phyloP scores from a whole-genome alignment of 2,113 vertebrate species.

The Callipepla californica region DNA sequence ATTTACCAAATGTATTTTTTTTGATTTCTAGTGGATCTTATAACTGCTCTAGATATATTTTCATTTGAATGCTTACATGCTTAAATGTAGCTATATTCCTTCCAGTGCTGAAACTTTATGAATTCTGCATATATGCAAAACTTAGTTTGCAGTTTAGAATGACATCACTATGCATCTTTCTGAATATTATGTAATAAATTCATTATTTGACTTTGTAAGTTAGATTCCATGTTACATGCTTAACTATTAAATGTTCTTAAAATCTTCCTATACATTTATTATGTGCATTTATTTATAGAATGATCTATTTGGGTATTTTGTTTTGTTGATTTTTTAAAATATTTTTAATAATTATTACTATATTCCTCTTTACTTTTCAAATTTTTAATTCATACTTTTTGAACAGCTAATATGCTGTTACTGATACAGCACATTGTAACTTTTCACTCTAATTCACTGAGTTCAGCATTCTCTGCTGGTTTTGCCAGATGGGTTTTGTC shows the following conservation, averaged over 20 bases:
- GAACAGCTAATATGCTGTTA: not conserved
- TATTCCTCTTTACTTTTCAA: not conserved
- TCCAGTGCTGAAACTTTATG: not conserved
- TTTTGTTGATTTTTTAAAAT: not conserved
- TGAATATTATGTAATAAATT: not conserved
- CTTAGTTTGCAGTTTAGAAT: not conserved
- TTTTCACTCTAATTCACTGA: conserved; percentile 39
- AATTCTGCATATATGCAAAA: not conserved
- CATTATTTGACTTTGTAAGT: not conserved
- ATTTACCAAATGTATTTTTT: not conserved
- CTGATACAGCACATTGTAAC: conserved; percentile 27
- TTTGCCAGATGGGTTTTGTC: conserved; percentile 37
- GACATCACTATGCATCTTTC: not conserved
- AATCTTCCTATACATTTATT: not conserved
- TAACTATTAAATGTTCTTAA: not conserved
- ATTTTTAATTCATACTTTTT: not conserved
- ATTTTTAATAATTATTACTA: not conserved
- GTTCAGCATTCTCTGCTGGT: conserved; percentile 19
- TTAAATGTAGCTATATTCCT: not conserved
- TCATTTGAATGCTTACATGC: not conserved
- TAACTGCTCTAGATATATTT: not conserved
- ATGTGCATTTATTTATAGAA: not conserved
- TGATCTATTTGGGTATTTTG: not conserved
- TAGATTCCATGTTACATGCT: not conserved
- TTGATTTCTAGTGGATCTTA: not conserved